These are phyloP conservation scores for Bombus impatiens DNA, from an alignment of 1,140 invertebrate genomes.

Conservation along the genomic window DNA sequence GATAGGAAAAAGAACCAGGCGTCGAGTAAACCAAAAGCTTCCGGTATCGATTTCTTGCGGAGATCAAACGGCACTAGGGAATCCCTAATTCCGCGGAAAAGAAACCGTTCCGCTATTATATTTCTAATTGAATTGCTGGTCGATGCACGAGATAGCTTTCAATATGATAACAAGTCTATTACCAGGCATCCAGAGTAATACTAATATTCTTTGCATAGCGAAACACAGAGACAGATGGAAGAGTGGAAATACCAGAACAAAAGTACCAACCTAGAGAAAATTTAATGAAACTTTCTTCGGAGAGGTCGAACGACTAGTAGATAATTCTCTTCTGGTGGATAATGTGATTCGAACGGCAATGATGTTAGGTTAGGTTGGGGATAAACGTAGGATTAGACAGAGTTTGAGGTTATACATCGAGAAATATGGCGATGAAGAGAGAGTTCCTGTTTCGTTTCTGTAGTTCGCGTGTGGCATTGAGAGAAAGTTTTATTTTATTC, in stretches of 20 bases:
- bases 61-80: background rate
- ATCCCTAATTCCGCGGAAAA: background rate
- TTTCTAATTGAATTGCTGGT: background rate
- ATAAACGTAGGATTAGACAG: too few species aligned
- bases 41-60: background rate
- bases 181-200: background rate
- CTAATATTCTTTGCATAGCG: slow-evolving; percentile 3
- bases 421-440: too few species aligned
- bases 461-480: too few species aligned
- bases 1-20: background rate
- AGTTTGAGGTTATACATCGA: too few species aligned
- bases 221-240: background rate
- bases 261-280: background rate
- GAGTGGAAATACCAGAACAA: too few species aligned
- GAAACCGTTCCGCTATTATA: background rate
- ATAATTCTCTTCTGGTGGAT: too few species aligned
- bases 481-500: too few species aligned
- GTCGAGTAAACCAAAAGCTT: background rate
- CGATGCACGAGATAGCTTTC: slow-evolving; percentile 29
- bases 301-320: background rate
- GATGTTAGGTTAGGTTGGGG: too few species aligned
- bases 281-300: slow-evolving; percentile 35
- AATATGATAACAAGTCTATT: slow-evolving; percentile 40
- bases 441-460: too few species aligned
- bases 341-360: too few species aligned